Evolutionary conservation across 2,888 invertebrate genomes (phyloP).

Genomic region (Drosophila anceps): DNA sequence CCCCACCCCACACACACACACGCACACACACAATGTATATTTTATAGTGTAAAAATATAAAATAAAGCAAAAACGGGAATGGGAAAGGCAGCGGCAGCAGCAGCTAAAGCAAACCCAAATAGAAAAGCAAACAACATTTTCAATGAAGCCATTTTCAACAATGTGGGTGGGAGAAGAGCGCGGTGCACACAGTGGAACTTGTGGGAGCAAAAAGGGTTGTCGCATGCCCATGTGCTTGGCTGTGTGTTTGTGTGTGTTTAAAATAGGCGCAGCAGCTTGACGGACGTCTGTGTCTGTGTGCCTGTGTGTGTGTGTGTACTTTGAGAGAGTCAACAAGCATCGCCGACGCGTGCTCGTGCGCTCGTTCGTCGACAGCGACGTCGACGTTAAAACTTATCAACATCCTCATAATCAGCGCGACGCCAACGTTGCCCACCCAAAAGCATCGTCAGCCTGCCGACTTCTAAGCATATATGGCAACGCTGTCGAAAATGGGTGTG

Average conservation of each 20-base stretch:
- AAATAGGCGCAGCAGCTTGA: conserved; percentile 77
- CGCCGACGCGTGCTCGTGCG: conserved; percentile 37
- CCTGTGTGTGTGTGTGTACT: conserved; percentile 26
- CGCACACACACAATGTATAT: conserved; percentile 65
- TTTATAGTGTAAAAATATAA: conserved; percentile 81
- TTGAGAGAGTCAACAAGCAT: conserved; percentile 56
- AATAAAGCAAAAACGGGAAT: conserved; percentile 63
- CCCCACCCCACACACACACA: background rate
- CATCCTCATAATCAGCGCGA: conserved; percentile 79
- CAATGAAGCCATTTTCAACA: conserved; percentile 79
- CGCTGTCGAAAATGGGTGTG: conserved; percentile 51
- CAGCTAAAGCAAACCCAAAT: conserved; percentile 71
- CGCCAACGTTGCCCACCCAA: conserved; percentile 66
- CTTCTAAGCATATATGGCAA: conserved; percentile 60
- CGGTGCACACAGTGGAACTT: conserved; percentile 5
- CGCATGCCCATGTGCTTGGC: conserved; percentile 40
- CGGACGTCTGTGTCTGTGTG: conserved; percentile 35
- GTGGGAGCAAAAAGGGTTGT: conserved; percentile 66
- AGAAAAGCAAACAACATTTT: conserved; percentile 81
- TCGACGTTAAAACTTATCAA: conserved; percentile 76
- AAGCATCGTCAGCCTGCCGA: conserved; percentile 34
- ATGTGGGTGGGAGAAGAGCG: conserved; percentile 7
- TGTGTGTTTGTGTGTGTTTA: conserved; percentile 42
- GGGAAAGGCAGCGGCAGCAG: conserved; percentile 45
- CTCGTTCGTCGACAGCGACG: conserved; percentile 40